Evolutionary conservation across 2,113 vertebrate genomes (phyloP).

Genomic region (Sceloporus tristichus): DNA sequence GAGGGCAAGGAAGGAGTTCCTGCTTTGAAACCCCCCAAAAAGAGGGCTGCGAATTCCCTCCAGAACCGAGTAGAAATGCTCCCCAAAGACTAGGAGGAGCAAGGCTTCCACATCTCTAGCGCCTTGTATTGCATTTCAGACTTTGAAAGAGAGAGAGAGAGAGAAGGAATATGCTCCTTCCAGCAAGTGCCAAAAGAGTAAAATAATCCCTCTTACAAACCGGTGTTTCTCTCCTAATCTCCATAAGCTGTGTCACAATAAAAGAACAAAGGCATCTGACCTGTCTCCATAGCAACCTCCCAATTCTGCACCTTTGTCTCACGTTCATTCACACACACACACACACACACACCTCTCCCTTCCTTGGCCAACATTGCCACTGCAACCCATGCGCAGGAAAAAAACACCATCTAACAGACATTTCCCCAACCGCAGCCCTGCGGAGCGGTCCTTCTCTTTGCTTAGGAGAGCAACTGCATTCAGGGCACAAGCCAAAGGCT

Average conservation of each 20-base stretch:
- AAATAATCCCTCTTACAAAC: slow-evolving; percentile 39
- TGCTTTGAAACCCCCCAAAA: background rate
- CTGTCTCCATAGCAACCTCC: slow-evolving; percentile 74
- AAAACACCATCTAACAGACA: accelerated
- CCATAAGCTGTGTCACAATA: slow-evolving; percentile 63
- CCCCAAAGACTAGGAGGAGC: slow-evolving; percentile 41
- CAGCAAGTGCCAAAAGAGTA: slow-evolving; percentile 1
- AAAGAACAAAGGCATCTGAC: slow-evolving; percentile 74
- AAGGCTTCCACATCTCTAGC: slow-evolving; percentile 15
- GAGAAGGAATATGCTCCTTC: slow-evolving; percentile 47
- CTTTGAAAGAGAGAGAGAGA: background rate
- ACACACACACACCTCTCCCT: too few relatives aligned
- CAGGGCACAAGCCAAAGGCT: background rate
- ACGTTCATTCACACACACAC: slow-evolving; percentile 5
- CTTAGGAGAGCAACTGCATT: background rate
- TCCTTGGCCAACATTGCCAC: too few relatives aligned
- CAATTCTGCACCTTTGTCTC: slow-evolving; percentile 74
- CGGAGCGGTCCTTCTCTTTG: background rate
- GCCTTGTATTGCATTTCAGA: slow-evolving; percentile 48
- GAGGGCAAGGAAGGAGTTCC: background rate
- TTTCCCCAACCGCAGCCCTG: background rate
- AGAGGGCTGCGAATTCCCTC: background rate
- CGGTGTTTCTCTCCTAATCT: slow-evolving; percentile 59
- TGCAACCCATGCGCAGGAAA: background rate
- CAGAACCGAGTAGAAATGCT: background rate